Conservation (phyloP, 2,113 vertebrate genomes). For the Butorides virescens region DNA sequence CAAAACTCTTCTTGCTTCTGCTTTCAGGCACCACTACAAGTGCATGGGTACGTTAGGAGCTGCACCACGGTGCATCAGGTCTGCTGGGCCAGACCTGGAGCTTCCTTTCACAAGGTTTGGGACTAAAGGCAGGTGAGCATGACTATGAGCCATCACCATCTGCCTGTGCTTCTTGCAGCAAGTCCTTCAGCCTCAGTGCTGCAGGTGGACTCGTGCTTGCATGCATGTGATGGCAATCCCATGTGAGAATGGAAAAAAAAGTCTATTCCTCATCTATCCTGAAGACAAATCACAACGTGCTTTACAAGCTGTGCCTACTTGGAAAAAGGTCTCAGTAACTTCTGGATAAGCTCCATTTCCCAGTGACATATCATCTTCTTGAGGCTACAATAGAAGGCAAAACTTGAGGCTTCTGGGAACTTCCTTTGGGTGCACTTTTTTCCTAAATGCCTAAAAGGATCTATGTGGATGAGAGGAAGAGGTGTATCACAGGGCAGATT, state of each 20-base stretch:
- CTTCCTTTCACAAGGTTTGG: background rate
- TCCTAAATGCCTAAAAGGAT: background rate
- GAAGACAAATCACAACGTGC: background rate
- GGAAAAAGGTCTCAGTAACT: background rate
- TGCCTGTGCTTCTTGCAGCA: background rate
- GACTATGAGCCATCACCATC: background rate
- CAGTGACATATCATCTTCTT: fast-evolving
- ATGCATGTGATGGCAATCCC: fast-evolving
- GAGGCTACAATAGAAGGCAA: background rate
- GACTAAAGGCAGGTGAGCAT: background rate
- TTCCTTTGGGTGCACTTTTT: background rate
- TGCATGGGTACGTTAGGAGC: background rate
- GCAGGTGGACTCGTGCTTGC: background rate
- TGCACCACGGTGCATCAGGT: background rate
- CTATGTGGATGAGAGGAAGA: background rate
- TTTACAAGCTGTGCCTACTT: background rate
- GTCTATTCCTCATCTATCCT: background rate
- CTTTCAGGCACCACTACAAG: background rate
- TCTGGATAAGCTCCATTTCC: background rate
- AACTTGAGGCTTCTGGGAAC: background rate
- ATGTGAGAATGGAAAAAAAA: background rate
- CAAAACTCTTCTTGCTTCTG: background rate
- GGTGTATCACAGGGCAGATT: fast-evolving
- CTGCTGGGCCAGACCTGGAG: background rate
- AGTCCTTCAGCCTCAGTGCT: background rate